These are phyloP conservation scores for Cheilosia vernalis DNA, from an alignment of 2,888 invertebrate genomes.

Conservation along the genomic window DNA sequence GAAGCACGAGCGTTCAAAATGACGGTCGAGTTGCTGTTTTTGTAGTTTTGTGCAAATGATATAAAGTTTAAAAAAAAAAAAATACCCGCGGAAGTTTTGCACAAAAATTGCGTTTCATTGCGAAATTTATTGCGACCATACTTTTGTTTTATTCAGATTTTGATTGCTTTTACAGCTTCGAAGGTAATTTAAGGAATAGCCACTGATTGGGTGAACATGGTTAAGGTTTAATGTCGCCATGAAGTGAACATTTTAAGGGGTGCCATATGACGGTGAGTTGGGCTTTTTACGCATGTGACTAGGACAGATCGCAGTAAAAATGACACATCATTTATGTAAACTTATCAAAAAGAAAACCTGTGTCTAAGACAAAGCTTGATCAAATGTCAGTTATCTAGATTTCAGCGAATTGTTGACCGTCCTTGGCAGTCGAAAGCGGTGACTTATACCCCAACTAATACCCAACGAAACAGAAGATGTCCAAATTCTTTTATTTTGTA, in stretches of 20 bases:
- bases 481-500: neutral
- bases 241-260: neutral
- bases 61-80: neutral
- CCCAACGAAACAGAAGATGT: neutral
- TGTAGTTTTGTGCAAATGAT: conserved; percentile 26
- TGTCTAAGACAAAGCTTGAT: no score
- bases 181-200: conserved; percentile 13
- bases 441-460: neutral
- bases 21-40: neutral
- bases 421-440: neutral
- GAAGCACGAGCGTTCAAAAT: conserved; percentile 45
- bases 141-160: conserved; percentile 20
- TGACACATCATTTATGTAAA: no score
- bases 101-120: conserved; percentile 23
- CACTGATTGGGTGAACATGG: conserved; percentile 33
- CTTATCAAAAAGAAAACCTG: no score
- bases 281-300: neutral
- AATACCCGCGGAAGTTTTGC: conserved; percentile 43
- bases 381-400: neutral
- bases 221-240: neutral
- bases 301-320: no score
- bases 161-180: conserved; percentile 17
- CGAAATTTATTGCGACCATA: conserved; percentile 31
- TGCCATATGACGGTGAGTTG: conserved; percentile 20
- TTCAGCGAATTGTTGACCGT: neutral